Evolutionary conservation across 2,113 vertebrate species (phyloP).

Genomic region (Tachuris rubrigastra): DNA sequence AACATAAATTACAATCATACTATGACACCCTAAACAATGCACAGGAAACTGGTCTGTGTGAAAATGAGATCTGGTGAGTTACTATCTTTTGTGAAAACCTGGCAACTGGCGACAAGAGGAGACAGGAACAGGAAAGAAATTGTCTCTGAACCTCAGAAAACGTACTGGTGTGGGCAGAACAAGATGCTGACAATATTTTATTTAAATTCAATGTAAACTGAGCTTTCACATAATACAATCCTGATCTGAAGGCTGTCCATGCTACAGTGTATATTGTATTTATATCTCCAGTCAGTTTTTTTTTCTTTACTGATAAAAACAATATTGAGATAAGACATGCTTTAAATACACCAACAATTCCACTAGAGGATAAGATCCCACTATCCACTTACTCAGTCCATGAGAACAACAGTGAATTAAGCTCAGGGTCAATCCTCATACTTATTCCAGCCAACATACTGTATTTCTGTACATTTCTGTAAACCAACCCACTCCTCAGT

Average conservation of each 20-base stretch:
- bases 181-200: not conserved
- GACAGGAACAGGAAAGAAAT: not conserved
- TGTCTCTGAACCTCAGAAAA: not conserved
- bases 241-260: not conserved
- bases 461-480: not conserved
- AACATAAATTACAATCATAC: not conserved
- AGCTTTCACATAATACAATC: not conserved
- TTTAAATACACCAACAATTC: not conserved
- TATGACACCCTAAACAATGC: not conserved
- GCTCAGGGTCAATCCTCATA: not conserved
- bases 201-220: not conserved
- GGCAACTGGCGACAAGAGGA: not conserved
- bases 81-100: not conserved
- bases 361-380: not conserved
- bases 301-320: not conserved
- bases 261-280: not conserved
- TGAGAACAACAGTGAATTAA: not conserved
- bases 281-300: not conserved
- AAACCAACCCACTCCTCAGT: not conserved
- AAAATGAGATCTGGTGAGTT: not conserved
- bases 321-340: not conserved
- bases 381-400: not conserved
- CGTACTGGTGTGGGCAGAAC: not conserved
- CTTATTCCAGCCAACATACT: not conserved
- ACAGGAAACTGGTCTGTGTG: not conserved